Conservation (phyloP, 2,888 invertebrate genomes). For the Diaprepes abbreviatus region DNA sequence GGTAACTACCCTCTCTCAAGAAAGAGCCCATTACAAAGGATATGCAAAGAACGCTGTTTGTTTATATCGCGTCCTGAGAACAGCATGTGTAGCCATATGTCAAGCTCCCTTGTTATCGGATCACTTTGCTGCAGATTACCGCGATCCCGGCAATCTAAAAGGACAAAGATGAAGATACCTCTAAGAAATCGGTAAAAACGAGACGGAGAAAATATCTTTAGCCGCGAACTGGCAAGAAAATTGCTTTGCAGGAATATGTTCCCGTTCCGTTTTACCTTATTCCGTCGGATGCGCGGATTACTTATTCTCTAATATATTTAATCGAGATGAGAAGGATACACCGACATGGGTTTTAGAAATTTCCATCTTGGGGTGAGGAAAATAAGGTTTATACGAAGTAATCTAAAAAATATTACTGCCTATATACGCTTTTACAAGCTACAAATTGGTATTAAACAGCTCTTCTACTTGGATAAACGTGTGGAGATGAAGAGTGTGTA, state of each 20-base stretch:
- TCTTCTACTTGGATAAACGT: slow-evolving; percentile 16
- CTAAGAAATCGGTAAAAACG: slow-evolving; percentile 49
- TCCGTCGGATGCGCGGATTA: slow-evolving; percentile 59
- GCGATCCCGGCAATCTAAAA: slow-evolving; percentile 63
- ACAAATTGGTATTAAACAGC: slow-evolving; percentile 20
- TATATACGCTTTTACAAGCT: slow-evolving; percentile 15
- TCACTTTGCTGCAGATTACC: slow-evolving; percentile 67
- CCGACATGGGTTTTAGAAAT: slow-evolving; percentile 41
- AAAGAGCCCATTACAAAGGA: slow-evolving; percentile 64
- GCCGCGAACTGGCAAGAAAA: slow-evolving; percentile 64
- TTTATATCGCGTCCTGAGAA: slow-evolving; percentile 66
- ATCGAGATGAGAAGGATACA: slow-evolving; percentile 54
- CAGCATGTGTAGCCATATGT: slow-evolving; percentile 68
- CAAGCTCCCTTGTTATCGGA: slow-evolving; percentile 66
- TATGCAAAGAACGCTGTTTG: slow-evolving; percentile 68
- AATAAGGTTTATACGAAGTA: slow-evolving; percentile 46
- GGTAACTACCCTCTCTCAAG: slow-evolving; percentile 61
- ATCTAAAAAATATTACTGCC: slow-evolving; percentile 46
- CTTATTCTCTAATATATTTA: slow-evolving; percentile 58
- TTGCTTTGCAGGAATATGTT: slow-evolving; percentile 62
- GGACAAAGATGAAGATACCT: slow-evolving; percentile 53
- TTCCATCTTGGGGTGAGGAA: slow-evolving; percentile 44
- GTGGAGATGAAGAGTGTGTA: slow-evolving; percentile 15
- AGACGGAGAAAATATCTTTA: slow-evolving; percentile 60
- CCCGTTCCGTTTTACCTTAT: slow-evolving; percentile 54